Base-by-base conservation (phyloP, 2,888 invertebrate species). In the Cryptus viduatorius region DNA sequence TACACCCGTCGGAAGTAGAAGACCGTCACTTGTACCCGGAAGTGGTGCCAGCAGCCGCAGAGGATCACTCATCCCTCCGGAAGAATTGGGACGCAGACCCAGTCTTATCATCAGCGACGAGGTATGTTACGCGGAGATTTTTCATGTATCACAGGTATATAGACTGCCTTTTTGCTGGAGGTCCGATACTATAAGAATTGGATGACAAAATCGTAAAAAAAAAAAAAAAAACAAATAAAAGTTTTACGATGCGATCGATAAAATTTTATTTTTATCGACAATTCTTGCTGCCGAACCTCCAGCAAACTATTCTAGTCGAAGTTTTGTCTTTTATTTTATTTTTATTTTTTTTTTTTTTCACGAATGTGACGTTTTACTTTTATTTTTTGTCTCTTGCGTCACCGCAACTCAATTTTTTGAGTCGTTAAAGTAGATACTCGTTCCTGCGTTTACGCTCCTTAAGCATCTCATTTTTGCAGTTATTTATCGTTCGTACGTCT, bases 81-180 rank as follows among this genome's bases (percentile, higher is more conserved):
- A 98, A 94, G 97, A 96, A 94, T 96, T 96, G 94, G 97, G 96
- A 91, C 96, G 98, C 91, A 96, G 98, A 90, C 98, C 98, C 89
- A 98, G 98, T 90, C 95, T 98, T 89, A 97, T 98, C 92, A 98
- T 98, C 93, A 97, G 98, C 93, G 98, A 98, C 94, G 98, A 98
- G 98, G 98, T 98, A 97, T 94, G 95, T 94, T 94, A 89, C 88
- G 87, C 86, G 82, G 65, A 82, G 85, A 87, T 89, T 87, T 64
- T 10, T 24, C 19, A 50, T 12, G 10, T 76, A 75, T 59, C 71
- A 64, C 50, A 82, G 84, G 84, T 82, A 84, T 79, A 82, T 82
- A 71, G 76, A 76, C 79, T 79, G 75, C 82, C 79, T 24, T 59
- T 68, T 71, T 65, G 56, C 64, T 65, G 65, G 68, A 79, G 59